Conservation (phyloP, 2,797 vertebrate species). For the Cossypha niveicapilla region DNA sequence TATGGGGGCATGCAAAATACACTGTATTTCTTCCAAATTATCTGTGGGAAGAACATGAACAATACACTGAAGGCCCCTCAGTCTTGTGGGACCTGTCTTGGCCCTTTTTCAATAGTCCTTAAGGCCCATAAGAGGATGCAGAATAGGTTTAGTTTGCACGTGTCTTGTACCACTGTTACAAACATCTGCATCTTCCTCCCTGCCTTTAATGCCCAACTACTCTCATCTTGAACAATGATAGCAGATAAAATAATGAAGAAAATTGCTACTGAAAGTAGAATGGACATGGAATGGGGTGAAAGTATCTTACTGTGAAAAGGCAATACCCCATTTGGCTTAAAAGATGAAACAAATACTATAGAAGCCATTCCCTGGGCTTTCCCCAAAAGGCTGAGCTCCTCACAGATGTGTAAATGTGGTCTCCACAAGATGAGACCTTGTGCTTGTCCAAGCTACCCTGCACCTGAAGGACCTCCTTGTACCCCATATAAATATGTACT, state of each 20-base stretch:
- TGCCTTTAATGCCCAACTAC: background rate
- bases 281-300: background rate
- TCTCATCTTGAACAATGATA: background rate
- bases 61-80: conserved; percentile 25
- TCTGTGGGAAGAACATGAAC: conserved; percentile 57
- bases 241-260: background rate
- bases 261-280: background rate
- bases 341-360: background rate
- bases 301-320: background rate
- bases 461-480: background rate
- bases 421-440: background rate
- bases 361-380: background rate
- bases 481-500: background rate
- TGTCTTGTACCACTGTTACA: background rate
- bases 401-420: background rate
- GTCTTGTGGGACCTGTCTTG: conserved; percentile 28
- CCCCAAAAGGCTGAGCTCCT: background rate
- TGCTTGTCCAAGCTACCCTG: background rate
- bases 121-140: background rate
- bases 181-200: background rate
- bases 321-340: background rate
- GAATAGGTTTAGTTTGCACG: background rate
- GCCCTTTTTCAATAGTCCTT: background rate
- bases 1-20: conserved; percentile 55
- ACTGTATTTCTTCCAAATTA: conserved; percentile 66